These are phyloP conservation scores for Hippocampus abdominalis DNA, from an alignment of 2,113 vertebrate genomes.

Conservation along the genomic window DNA sequence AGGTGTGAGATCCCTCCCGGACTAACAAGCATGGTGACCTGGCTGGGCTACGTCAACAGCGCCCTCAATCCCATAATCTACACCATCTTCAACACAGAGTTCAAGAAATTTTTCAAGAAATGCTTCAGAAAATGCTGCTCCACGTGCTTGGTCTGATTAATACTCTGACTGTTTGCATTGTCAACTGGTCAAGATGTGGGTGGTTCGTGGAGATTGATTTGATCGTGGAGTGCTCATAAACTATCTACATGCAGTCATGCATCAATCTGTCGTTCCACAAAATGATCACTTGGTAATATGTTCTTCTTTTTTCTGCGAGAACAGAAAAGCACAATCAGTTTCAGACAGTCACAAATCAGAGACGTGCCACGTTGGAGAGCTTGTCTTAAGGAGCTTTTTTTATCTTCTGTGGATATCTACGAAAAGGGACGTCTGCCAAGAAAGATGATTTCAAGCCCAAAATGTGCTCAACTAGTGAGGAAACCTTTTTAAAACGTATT, in stretches of 20 bases:
- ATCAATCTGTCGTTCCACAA: not conserved
- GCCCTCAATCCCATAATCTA: conserved; percentile 94
- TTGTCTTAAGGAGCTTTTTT: not conserved
- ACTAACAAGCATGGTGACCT: conserved; percentile 90
- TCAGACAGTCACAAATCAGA: not conserved
- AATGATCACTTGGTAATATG: not conserved
- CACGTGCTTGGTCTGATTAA: not conserved
- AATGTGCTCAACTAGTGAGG: not conserved
- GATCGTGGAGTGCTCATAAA: not conserved
- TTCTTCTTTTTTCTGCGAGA: not conserved
- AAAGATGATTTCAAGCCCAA: not conserved
- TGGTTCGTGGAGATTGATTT: not conserved
- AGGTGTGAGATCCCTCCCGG: conserved; percentile 75
- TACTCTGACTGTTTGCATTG: not conserved
- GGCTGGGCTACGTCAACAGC: conserved; percentile 95
- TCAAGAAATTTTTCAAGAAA: conserved; percentile 86
- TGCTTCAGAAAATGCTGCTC: conserved; percentile 74
- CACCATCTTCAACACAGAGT: conserved; percentile 88
- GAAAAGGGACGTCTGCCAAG: not conserved
- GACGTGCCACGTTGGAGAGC: not conserved
- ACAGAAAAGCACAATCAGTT: not conserved
- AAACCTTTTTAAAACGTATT: not conserved
- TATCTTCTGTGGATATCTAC: not conserved
- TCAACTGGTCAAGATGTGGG: not conserved
- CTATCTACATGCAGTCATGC: not conserved